Base-by-base conservation (phyloP, 2,888 invertebrate genomes). In the Cerceris ruficornis region DNA sequence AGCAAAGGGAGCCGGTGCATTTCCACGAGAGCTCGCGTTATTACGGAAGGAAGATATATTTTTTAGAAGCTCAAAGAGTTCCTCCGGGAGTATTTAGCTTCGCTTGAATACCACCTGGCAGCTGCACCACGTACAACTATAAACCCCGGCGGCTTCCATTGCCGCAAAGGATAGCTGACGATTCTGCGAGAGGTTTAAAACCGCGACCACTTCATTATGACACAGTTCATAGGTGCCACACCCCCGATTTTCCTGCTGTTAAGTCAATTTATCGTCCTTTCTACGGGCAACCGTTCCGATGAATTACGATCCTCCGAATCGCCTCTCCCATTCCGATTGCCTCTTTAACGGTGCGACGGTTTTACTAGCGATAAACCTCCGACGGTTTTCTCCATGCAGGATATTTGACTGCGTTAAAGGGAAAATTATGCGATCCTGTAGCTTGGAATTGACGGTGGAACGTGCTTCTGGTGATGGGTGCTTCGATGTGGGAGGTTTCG, bases 251-350 rank as follows among this genome's bases (percentile, higher is more conserved):
- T 17, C 58, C 13, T 66, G 9, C 60, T 13, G 43, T 9, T 28
- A 15, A 43, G n/a, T 28, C 41, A 65, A 77, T 73, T 77, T 69
- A 73, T 69, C 39, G 69, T 15, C 6, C 39, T 15, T 57, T 54
- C 67, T 58, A 41, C 41, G 28, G 61, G 46, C 39, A 49, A 59
- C 52, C 42, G 49, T 58, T 62, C 14, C 65, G 61, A 60, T 77
- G 73, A 77, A 73, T 77, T 77, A 73, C 61, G 66, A 62, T 41
- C 15, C 61, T 64, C 42, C 57, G 69, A 73, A 69, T 73, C 52
- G 41, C 39, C 14, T 43, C 9, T 7, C 28, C 55, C 14, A 50
- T 46, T 62, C 39, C 49, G 59, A 69, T 72, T 61, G 14, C 64
- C 14, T 46, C 41, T 41, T 11, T n/a, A 17, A 13, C 52, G n/a